phyloP scores from a whole-genome alignment of 2,113 vertebrate genomes.

The Ptychochromis oligacanthus region DNA sequence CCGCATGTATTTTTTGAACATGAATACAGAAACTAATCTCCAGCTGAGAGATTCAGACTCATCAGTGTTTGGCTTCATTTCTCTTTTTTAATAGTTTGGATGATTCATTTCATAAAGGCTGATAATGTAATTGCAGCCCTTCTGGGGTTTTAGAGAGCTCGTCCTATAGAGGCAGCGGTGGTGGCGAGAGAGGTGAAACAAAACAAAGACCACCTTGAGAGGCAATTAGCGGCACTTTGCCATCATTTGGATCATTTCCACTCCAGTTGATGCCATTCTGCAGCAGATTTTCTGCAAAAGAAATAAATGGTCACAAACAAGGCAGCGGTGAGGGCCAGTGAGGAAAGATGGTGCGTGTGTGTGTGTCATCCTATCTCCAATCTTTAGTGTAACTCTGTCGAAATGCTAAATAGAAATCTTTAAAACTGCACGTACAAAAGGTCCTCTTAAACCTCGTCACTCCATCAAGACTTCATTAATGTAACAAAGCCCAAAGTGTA shows the following conservation, averaged over 20 bases:
- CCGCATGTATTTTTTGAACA: neutral
- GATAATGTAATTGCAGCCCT: slow-evolving; percentile 40
- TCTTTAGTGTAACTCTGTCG: neutral
- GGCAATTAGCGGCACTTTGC: slow-evolving; percentile 66
- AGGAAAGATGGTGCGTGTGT: neutral
- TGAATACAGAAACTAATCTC: slow-evolving; percentile 18
- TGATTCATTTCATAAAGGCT: slow-evolving; percentile 25
- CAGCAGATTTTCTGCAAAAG: slow-evolving; percentile 35
- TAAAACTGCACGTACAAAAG: neutral
- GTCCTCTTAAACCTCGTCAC: slow-evolving; percentile 3
- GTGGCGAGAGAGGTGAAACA: slow-evolving; percentile 29
- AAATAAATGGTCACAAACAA: neutral
- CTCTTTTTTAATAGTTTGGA: slow-evolving; percentile 12
- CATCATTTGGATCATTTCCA: slow-evolving; percentile 57
- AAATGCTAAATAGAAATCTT: slow-evolving; percentile 4
- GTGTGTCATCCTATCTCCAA: neutral
- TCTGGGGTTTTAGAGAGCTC: slow-evolving; percentile 38
- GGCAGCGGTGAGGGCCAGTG: neutral
- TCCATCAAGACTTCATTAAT: neutral
- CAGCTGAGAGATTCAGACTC: slow-evolving; percentile 1
- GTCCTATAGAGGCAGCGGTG: slow-evolving; percentile 20
- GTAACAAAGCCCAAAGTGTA: neutral
- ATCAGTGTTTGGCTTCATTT: slow-evolving; percentile 27
- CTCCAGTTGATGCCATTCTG: slow-evolving; percentile 50
- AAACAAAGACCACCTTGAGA: slow-evolving; percentile 61